Conservation (phyloP, 2,888 invertebrate genomes). For the Hoplodrina ambigua region DNA sequence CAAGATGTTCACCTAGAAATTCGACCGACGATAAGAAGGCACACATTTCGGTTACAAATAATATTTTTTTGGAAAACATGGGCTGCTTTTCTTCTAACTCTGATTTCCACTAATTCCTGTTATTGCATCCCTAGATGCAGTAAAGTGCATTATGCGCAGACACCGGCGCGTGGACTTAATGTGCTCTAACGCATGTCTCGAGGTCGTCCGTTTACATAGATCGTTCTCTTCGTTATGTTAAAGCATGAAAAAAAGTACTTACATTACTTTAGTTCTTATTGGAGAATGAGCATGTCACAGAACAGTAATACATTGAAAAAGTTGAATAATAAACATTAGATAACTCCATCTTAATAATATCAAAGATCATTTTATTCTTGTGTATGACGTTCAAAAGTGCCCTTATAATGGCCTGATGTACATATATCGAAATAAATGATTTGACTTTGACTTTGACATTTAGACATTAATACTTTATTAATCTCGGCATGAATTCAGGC, state of each 20-base stretch:
- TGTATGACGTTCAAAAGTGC: too few relatives aligned
- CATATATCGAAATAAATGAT: too few relatives aligned
- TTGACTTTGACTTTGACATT: neutral
- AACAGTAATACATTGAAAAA: conserved; percentile 33
- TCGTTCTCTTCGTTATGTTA: conserved; percentile 46
- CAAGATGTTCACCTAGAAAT: neutral
- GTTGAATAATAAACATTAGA: conserved; percentile 2
- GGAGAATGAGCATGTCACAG: conserved; percentile 12
- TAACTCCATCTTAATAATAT: conserved; percentile 1
- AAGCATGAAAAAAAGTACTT: conserved; percentile 30
- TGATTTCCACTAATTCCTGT: conserved; percentile 16
- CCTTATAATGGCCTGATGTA: too few relatives aligned
- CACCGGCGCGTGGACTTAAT: conserved; percentile 70
- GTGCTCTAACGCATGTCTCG: conserved; percentile 65
- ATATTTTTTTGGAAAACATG: neutral
- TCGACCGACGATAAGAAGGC: neutral
- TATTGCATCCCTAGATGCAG: conserved; percentile 58
- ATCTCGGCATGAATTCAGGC: neutral
- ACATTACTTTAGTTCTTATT: conserved; percentile 35
- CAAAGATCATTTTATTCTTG: neutral
- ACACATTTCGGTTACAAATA: neutral
- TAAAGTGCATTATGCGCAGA: conserved; percentile 71
- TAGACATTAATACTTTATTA: neutral
- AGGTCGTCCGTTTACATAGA: conserved; percentile 64
- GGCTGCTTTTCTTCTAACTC: neutral